Evolutionary conservation across 2,888 invertebrate genomes (phyloP).

Genomic region (Cataglyphis cursor): DNA sequence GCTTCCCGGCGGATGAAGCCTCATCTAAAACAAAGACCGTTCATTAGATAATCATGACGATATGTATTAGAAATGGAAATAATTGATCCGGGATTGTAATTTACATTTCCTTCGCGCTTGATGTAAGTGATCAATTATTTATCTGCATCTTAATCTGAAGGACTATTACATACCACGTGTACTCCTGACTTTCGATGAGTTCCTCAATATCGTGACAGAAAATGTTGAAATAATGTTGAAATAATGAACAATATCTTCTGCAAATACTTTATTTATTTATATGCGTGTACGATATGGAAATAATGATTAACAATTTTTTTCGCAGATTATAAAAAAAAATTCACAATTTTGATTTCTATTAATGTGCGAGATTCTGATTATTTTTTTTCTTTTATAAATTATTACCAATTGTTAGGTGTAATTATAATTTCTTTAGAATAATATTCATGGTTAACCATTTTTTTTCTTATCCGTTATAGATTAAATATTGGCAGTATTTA

Average conservation of each 20-base stretch:
- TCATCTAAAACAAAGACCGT: conserved; percentile 88
- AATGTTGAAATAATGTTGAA: conserved; percentile 16
- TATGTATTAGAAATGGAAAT: background rate
- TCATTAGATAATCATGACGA: background rate
- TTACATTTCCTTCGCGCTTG: conserved; percentile 8
- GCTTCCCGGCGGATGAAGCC: conserved; percentile 90
- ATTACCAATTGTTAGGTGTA: background rate
- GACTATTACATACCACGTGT: conserved; percentile 65
- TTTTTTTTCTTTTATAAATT: background rate
- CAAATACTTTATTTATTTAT: conserved; percentile 28
- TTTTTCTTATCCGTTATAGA: conserved; percentile 5
- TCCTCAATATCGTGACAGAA: conserved; percentile 48
- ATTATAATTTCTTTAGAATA: background rate
- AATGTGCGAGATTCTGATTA: background rate
- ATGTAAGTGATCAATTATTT: conserved; percentile 12
- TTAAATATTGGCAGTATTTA: conserved; percentile 20
- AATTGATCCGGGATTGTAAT: conserved; percentile 9
- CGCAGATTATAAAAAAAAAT: background rate
- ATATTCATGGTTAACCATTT: background rate
- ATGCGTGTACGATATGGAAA: background rate
- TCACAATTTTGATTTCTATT: background rate
- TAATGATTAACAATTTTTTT: conserved; percentile 8
- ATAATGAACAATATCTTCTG: conserved; percentile 26
- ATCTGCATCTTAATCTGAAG: conserved; percentile 18
- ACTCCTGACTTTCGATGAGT: conserved; percentile 26